Evolutionary conservation across 2,888 invertebrate species (phyloP), one percentile per base, ranked within the genome.

Genomic region (Anodontia alba): DNA sequence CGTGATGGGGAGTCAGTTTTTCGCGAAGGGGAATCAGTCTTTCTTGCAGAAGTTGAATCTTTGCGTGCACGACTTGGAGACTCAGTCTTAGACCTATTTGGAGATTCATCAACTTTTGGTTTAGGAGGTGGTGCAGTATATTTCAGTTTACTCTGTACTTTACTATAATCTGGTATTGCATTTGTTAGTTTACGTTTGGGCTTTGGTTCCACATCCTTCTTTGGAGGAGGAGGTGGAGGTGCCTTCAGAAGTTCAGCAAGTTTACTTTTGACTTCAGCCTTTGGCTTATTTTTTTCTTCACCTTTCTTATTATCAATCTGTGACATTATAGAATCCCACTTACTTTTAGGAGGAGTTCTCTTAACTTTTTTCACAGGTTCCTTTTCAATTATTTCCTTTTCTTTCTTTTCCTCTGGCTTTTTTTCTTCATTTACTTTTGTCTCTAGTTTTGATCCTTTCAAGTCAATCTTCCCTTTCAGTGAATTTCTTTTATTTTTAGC

Each of bases 181-280:
- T 78, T 81, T 51, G 87, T 84, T 26, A 90, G 77, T 57, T 84
- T 87, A 49, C 84, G 82, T 62, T 86, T 88, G 0, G 85, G 87
- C 80, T 90, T 88, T 1, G 80, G 81, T 31, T 81, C 69, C 67
- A 80, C 86, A 66, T 82, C 81, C 66, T 85, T 80, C 67, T 88
- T 85, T 33, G 80, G 83, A 8, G 73, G 62, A 5, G 77, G 38
- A n/a, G 83, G 71, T 43, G 90, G 88, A 3, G 90, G 88, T 20
- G 85, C 76, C 57, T 81, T 78, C 20, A 89, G 81, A 43, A 90
- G 88, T 23, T 86, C 84, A 33, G 91, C 90, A 26, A 98, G 97
- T 95, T 97, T 97, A 68, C 98, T 97, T 94, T 98, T 98, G 46
- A 98, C 97, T 94, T 98, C 98, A 94, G 97, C 97, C 78, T 94